Evolutionary conservation across 2,797 vertebrate genomes (phyloP).

Genomic region (Acomys russatus): DNA sequence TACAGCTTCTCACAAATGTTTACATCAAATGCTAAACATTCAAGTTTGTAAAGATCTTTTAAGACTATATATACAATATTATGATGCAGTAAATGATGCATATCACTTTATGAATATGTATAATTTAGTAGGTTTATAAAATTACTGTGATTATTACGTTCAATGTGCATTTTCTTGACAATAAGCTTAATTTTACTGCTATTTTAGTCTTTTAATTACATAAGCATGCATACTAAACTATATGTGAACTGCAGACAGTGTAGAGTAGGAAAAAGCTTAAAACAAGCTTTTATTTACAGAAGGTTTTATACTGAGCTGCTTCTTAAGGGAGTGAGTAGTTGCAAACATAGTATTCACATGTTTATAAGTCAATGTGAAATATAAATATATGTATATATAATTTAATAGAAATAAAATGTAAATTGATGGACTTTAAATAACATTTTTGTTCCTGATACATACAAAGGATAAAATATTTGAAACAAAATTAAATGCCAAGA

Average conservation of each 20-base stretch:
- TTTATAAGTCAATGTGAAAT: neutral
- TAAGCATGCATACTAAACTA: neutral
- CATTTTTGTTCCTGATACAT: neutral
- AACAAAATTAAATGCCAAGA: neutral
- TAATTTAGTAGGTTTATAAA: conserved; percentile 6
- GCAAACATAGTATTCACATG: neutral
- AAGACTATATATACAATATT: neutral
- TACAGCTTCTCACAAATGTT: neutral
- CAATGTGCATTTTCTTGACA: neutral
- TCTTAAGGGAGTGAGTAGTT: neutral
- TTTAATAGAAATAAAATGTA: neutral
- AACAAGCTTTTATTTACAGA: neutral
- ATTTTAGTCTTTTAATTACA: conserved; percentile 9
- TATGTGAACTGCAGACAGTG: neutral
- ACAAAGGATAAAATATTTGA: neutral
- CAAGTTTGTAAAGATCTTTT: neutral
- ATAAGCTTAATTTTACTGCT: neutral
- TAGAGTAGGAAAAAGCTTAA: neutral
- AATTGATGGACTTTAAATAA: neutral
- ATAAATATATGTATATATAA: neutral
- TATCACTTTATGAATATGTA: neutral
- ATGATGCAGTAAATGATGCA: neutral
- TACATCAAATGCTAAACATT: neutral
- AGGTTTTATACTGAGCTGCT: neutral
- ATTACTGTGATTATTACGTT: neutral